A percentile compares a stretch with the other conserved stretches of the same genome.
phyloP scores from a whole-genome alignment of 2,888 invertebrate species.

The Sialis lutaria region DNA sequence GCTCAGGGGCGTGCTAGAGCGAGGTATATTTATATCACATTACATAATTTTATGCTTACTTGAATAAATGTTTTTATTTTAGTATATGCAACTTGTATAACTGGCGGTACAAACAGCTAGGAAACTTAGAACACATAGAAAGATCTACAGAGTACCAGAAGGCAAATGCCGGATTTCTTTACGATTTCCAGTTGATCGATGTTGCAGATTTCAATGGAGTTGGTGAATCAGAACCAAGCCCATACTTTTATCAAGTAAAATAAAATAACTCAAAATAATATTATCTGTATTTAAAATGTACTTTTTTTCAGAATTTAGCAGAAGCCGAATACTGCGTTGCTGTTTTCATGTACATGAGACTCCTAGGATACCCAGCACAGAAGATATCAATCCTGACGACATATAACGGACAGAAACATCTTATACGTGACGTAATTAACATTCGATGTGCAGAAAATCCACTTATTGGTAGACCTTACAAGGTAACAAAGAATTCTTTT shows the following conservation, averaged over 20 bases:
- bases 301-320: conserved; percentile 47
- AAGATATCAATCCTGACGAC: conserved; percentile 96
- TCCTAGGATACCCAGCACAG: conserved; percentile 90
- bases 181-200: conserved; percentile 90
- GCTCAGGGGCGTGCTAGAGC: conserved; percentile 92
- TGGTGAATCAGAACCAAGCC: conserved; percentile 95
- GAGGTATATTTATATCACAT: conserved; percentile 27
- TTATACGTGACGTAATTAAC: conserved; percentile 90
- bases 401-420: conserved; percentile 97
- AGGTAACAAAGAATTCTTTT: conserved; percentile 30
- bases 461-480: conserved; percentile 81
- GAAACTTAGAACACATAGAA: conserved; percentile 80
- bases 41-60: background rate
- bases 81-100: conserved; percentile 87
- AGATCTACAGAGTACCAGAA: conserved; percentile 66
- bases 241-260: conserved; percentile 89
- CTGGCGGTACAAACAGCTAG: conserved; percentile 93
- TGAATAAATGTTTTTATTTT: conserved; percentile 12
- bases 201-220: conserved; percentile 93
- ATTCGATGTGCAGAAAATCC: conserved; percentile 88
- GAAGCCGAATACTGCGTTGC: conserved; percentile 94
- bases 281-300: conserved; percentile 1
- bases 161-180: conserved; percentile 83
- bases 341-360: conserved; percentile 94
- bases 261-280: background rate